A percentile compares a stretch with the other conserved stretches of the same genome.
phyloP scores from a whole-genome alignment of 2,888 invertebrate genomes.

The Deroplatys truncata region DNA sequence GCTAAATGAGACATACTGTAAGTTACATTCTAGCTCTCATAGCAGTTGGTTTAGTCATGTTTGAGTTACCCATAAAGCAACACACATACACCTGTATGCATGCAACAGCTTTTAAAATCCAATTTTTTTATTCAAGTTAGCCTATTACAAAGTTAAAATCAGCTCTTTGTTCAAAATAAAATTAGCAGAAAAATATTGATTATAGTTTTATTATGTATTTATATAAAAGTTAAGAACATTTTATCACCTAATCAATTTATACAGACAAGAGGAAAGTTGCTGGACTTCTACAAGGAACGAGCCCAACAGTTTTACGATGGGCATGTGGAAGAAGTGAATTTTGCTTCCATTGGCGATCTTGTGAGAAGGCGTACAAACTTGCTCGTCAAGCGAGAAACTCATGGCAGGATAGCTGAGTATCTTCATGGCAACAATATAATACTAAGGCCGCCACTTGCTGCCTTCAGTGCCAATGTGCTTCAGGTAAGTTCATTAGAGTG shows the following conservation, averaged over 20 bases:
- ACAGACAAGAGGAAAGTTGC: conserved; percentile 65
- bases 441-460: conserved; percentile 72
- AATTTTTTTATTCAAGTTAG: too few relatives aligned
- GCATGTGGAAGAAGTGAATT: conserved; percentile 79
- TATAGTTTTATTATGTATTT: too few relatives aligned
- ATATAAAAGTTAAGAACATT: too few relatives aligned
- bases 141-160: too few relatives aligned
- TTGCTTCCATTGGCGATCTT: conserved; percentile 70
- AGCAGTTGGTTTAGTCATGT: too few relatives aligned
- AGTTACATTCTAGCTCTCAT: too few relatives aligned
- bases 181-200: too few relatives aligned
- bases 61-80: too few relatives aligned
- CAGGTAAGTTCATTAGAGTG: conserved; percentile 47
- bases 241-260: conserved; percentile 12
- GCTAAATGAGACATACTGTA: too few relatives aligned
- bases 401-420: conserved; percentile 72
- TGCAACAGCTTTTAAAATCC: too few relatives aligned
- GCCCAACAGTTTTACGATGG: conserved; percentile 85
- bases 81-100: too few relatives aligned
- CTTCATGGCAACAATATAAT: conserved; percentile 67
- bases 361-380: conserved; percentile 77
- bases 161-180: too few relatives aligned
- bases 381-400: conserved; percentile 71
- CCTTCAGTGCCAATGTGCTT: conserved; percentile 77
- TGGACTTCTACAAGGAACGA: conserved; percentile 84